A percentile compares a stretch with the other conserved stretches of the same genome.
Conservation (phyloP, 2,113 vertebrate species). For the Zootoca vivipara region DNA sequence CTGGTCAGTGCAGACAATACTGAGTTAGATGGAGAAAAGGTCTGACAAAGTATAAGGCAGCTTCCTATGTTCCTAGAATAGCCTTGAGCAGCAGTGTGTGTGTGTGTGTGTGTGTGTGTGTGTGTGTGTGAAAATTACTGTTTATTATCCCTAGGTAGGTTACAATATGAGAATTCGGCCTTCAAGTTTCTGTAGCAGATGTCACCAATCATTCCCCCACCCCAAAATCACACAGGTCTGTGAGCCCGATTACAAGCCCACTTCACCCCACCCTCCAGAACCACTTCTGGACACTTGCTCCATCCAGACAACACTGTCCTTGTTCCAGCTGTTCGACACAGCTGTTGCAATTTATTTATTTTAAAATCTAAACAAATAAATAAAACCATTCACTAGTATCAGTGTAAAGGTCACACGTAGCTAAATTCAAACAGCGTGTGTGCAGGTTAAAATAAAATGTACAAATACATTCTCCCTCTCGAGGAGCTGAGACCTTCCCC, state of each 20-base stretch:
- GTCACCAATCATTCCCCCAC: conserved; percentile 62
- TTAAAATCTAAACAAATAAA: not conserved
- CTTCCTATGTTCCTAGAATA: not conserved
- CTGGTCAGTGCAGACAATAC: too few relatives aligned
- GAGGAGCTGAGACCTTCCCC: not conserved
- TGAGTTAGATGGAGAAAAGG: too few relatives aligned
- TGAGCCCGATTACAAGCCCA: conserved; percentile 59
- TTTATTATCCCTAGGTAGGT: conserved; percentile 42
- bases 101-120: too few relatives aligned
- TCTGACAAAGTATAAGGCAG: too few relatives aligned
- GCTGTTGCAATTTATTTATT: not conserved
- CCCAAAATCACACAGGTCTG: conserved; percentile 58
- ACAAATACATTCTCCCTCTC: conserved; percentile 10
- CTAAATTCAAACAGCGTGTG: not conserved
- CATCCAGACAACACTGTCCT: conserved; percentile 47
- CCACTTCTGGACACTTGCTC: conserved; percentile 63
- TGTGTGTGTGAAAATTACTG: not conserved
- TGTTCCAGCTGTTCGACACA: conserved; percentile 39
- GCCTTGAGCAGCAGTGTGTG: not conserved
- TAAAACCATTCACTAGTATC: too few relatives aligned
- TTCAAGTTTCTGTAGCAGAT: conserved; percentile 70
- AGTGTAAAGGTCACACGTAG: too few relatives aligned
- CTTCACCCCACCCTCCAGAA: conserved; percentile 58
- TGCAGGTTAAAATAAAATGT: not conserved
- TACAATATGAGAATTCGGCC: not conserved